Percentiles rank a stretch among this genome's conserved stretches.
phyloP scores from a whole-genome alignment of 2,797 vertebrate species.

The Phylloscopus collybita region DNA sequence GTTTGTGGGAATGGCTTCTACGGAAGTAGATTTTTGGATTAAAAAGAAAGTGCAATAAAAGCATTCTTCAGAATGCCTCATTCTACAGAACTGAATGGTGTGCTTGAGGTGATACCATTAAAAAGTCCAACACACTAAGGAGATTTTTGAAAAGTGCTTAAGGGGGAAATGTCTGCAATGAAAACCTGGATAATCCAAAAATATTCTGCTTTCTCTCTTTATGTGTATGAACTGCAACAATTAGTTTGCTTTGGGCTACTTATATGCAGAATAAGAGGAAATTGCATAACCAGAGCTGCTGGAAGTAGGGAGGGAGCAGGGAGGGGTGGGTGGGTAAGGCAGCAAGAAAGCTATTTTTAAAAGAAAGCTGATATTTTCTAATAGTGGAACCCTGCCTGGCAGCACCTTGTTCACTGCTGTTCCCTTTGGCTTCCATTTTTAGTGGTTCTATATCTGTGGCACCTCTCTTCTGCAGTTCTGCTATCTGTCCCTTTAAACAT shows the following conservation, averaged over 20 bases:
- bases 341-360: neutral
- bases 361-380: neutral
- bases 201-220: conserved; percentile 31
- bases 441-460: neutral
- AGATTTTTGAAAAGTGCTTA: conserved; percentile 49
- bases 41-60: conserved; percentile 32
- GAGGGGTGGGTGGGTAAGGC: neutral
- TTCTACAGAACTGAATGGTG: conserved; percentile 44
- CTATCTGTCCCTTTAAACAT: neutral
- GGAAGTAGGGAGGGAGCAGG: neutral
- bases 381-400: neutral
- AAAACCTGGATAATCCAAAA: conserved; percentile 60
- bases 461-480: neutral
- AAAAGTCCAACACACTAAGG: conserved; percentile 42
- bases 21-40: conserved; percentile 41
- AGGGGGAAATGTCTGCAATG: conserved; percentile 26
- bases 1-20: conserved; percentile 48
- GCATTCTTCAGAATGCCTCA: conserved; percentile 12
- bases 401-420: neutral
- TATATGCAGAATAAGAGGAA: conserved; percentile 10
- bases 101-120: conserved; percentile 45
- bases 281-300: neutral
- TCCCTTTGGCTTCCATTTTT: neutral
- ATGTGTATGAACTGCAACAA: conserved; percentile 44
- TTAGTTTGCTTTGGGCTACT: conserved; percentile 38